Base-by-base conservation (phyloP, 2,888 invertebrate genomes). In the Blastobasis adustella region DNA sequence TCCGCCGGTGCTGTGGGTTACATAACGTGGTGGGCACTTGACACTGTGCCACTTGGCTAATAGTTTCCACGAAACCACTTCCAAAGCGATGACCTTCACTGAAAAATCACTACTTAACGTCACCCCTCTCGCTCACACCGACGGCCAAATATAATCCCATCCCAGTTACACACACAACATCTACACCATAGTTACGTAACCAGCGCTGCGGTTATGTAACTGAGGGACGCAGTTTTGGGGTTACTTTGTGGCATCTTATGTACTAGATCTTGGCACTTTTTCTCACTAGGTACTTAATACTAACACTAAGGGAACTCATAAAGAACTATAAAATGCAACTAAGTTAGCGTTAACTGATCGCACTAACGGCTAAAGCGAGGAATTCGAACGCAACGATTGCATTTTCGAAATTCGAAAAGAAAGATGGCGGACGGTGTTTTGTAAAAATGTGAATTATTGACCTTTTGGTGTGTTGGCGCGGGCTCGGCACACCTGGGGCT, bases 401-500 rank as follows among this genome's bases (percentile, higher is more conserved):
- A 23, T 23, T 23, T 42, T 51, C 40, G 47, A 52, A 44, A 54
- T 57, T 48, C 37, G 49, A 54, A 56, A 58, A 59, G 49, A 61
- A 72, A 71, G 60, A 75, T 74, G 71, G 71, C 66, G 61, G 67
- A 49, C 57, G 56, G n/a, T 10, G 10, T 46, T 51, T 41, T 1
- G 23, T 52, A 53, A 63, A 62, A 62, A 58, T 53, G 47, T 63
- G 56, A 58, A 66, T 79, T 79, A 83, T 77, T 79, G 68, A 87
- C 86, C 86, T 86, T 80, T 63, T 61, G 68, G 69, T 66, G 61
- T 62, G 71, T 64, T 63, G 76, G 69, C 73, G 74, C 71, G 76
- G 73, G 81, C 82, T 82, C 75, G 72, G 82, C 84, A 80, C 87
- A 85, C 87, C 85, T 82, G 85, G 76, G 74, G 69, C 78, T 76